Percentiles rank a stretch among this genome's conserved stretches.
Evolutionary conservation across 2,797 vertebrate species (phyloP).

Genomic region (Dromococcyx pavoninus): DNA sequence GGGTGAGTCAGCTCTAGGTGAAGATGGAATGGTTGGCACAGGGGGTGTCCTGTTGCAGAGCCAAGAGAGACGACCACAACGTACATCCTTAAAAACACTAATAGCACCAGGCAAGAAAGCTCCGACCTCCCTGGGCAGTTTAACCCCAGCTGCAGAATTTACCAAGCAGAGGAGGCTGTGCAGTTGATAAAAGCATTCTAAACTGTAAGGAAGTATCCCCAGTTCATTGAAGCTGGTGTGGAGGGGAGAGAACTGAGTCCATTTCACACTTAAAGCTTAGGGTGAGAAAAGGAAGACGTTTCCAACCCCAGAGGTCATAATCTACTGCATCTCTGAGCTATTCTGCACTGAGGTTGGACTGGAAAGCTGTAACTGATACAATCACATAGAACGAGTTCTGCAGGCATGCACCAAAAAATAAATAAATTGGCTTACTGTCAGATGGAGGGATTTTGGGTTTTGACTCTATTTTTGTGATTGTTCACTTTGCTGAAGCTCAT

Average conservation of each 20-base stretch:
- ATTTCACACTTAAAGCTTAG: neutral
- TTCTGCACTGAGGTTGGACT: neutral
- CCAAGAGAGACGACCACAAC: neutral
- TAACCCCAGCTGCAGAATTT: neutral
- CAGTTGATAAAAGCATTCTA: neutral
- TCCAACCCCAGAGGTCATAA: neutral
- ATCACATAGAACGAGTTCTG: neutral
- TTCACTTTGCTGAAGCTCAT: neutral
- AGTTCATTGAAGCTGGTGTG: neutral
- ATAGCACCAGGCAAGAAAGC: neutral
- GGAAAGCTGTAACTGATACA: neutral
- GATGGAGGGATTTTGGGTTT: conserved; percentile 8
- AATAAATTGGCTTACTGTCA: neutral
- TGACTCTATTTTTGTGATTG: neutral
- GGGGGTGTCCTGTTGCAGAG: neutral
- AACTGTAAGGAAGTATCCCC: neutral
- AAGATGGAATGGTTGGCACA: neutral
- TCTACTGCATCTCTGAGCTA: neutral
- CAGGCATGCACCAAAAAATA: neutral
- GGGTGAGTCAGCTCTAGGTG: neutral
- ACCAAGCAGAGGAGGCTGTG: neutral
- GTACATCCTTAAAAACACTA: neutral
- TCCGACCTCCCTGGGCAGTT: neutral
- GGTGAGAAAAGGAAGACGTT: neutral
- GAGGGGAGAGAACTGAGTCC: neutral